A percentile compares a stretch with the other conserved stretches of the same genome.
These are phyloP conservation scores for Idaea biselata DNA, from an alignment of 2,888 invertebrate genomes.

Conservation along the genomic window DNA sequence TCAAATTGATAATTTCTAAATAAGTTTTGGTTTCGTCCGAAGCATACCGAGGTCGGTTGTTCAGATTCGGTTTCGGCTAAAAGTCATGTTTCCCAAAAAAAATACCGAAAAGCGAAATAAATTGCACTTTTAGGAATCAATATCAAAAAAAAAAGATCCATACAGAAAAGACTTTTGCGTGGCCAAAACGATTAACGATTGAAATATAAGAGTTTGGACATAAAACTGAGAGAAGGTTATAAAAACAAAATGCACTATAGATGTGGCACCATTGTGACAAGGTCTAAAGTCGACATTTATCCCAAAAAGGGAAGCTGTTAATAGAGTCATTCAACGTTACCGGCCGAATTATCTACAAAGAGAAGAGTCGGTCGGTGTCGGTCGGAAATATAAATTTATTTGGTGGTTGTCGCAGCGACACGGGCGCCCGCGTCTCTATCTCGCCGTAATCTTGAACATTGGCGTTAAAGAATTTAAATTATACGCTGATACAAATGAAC, in stretches of 20 bases:
- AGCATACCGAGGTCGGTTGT: too few species aligned
- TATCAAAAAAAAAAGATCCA: too few species aligned
- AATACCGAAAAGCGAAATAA: too few species aligned
- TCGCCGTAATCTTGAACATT: constrained; percentile 79
- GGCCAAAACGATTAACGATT: not conserved
- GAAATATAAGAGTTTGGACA: not conserved
- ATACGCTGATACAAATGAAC: constrained; percentile 80
- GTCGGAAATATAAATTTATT: constrained; percentile 81
- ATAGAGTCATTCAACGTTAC: constrained; percentile 81
- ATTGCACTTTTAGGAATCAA: too few species aligned
- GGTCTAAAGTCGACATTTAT: constrained; percentile 73
- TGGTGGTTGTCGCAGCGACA: constrained; percentile 73
- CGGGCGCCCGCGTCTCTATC: constrained; percentile 78
- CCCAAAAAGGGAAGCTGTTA: constrained; percentile 80
- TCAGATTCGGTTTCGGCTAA: too few species aligned
- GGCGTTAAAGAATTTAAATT: constrained; percentile 82
- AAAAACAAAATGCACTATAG: constrained; percentile 41
- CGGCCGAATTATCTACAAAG: constrained; percentile 80
- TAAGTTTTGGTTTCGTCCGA: too few species aligned
- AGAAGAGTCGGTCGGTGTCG: constrained; percentile 68
- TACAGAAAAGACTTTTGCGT: too few species aligned
- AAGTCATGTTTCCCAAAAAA: too few species aligned
- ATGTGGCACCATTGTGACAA: constrained; percentile 53
- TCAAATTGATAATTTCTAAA: too few species aligned
- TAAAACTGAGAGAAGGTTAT: constrained; percentile 17